These are phyloP conservation scores for Dipodomys merriami DNA, from an alignment of 2,113 vertebrate species.

Conservation along the genomic window DNA sequence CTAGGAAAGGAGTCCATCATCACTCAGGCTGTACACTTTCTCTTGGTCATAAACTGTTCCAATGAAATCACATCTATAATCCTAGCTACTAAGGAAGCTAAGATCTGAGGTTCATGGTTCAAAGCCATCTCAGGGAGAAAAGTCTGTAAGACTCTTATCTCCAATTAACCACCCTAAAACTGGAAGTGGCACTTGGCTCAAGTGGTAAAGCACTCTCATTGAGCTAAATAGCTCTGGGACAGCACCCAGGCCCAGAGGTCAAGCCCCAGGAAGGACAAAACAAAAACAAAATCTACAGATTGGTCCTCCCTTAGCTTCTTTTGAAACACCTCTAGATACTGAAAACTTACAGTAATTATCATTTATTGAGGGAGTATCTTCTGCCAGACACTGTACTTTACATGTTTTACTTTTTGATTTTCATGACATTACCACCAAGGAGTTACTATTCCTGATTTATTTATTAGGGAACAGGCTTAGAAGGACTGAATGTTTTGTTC, in stretches of 20 bases:
- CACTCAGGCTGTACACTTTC: neutral
- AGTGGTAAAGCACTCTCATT: too few species aligned
- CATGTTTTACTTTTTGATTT: neutral
- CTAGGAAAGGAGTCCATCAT: neutral
- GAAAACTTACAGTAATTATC: constrained; percentile 10
- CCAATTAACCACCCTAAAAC: neutral
- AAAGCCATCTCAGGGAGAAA: too few species aligned
- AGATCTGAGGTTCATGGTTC: too few species aligned
- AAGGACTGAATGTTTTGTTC: neutral
- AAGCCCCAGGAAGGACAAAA: too few species aligned
- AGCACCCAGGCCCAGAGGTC: too few species aligned
- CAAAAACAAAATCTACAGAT: neutral
- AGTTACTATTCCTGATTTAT: constrained; percentile 35
- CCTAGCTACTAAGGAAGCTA: too few species aligned
- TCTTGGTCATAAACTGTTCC: neutral
- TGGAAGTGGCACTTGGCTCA: too few species aligned
- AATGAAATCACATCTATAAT: too few species aligned
- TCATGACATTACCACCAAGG: neutral
- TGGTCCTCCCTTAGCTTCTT: neutral
- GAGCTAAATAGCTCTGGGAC: too few species aligned
- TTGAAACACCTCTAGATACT: constrained; percentile 42
- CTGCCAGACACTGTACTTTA: neutral
- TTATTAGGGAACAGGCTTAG: constrained; percentile 7
- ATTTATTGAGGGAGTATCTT: neutral
- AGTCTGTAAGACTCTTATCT: neutral